Base-by-base conservation (phyloP, 1,140 invertebrate genomes). In the Drosophila pectinifera region DNA sequence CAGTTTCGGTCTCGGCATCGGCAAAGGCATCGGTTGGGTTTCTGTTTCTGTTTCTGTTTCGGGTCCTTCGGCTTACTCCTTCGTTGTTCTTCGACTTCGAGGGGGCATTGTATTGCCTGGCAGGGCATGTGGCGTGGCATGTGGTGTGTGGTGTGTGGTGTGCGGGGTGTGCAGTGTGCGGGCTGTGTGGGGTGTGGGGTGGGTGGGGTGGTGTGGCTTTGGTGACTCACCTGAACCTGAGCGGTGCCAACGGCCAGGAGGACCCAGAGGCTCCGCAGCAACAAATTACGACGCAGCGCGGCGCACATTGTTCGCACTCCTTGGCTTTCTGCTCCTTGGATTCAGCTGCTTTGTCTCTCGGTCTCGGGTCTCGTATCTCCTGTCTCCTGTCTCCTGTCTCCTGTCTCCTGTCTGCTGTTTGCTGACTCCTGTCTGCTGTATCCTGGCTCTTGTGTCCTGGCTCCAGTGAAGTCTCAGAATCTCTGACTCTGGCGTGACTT, bases 171-270 rank as follows among this genome's bases (percentile, higher is more conserved):
- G 38, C 24, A 16, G 18, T 53, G 16, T 51, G 11, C 54, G 41
- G 26, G 46, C 14, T 41, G 41, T 64, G 20, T 36, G 8, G 11
- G 10, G n/a, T 38, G 16, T 14, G 41, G 4, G 38, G n/a, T 31
- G 38, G 45, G 7, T 70, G 41, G 57, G 24, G 58, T 13, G 45
- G 41, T 58, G 18, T 43, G 34, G 26, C 28, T 20, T 64, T 22
- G 53, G 86, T 88, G 84, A 88, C 84, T 88, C 84, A 88, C 84
- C 84, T 88, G 84, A 51, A 89, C 84, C 84, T 88, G 84, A 51
- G 82, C 84, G 22, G 77, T 89, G 84, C 80, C 77, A 73, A 89
- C 67, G 64, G 81, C 80, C 49, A 88, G 64, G 42, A 88, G 54
- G 73, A 70, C 84, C 84, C 77, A 84, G 67, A 88, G 84, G 84